These are phyloP conservation scores for Uria aalge DNA, from an alignment of 2,113 vertebrate genomes.

Conservation along the genomic window DNA sequence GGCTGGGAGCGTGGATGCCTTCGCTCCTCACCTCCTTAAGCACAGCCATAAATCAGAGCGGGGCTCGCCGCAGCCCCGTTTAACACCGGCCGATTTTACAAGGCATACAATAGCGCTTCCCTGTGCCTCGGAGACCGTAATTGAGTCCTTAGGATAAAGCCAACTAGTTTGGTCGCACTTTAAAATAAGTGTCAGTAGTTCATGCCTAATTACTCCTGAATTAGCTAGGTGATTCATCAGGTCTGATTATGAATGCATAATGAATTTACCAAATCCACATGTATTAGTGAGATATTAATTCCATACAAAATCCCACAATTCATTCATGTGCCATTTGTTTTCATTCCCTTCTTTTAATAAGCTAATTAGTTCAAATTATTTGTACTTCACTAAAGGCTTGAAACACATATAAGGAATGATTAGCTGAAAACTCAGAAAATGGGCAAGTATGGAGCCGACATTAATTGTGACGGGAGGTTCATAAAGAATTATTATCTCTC, in stretches of 20 bases:
- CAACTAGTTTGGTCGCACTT: slow-evolving; percentile 62
- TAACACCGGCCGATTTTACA: neutral
- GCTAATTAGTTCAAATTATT: slow-evolving; percentile 83
- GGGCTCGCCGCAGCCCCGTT: neutral
- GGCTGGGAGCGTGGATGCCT: neutral
- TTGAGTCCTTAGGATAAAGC: slow-evolving; percentile 58
- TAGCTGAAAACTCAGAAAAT: slow-evolving; percentile 71
- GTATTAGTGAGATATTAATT: slow-evolving; percentile 77
- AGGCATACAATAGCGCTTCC: neutral
- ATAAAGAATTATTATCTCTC: slow-evolving; percentile 74
- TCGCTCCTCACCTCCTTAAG: neutral
- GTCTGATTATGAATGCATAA: slow-evolving; percentile 78
- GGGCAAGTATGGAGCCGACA: slow-evolving; percentile 60
- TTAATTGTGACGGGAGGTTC: slow-evolving; percentile 75
- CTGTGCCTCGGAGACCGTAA: neutral
- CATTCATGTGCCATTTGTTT: slow-evolving; percentile 82
- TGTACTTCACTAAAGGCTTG: slow-evolving; percentile 77
- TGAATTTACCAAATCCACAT: slow-evolving; percentile 76
- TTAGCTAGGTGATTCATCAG: slow-evolving; percentile 79
- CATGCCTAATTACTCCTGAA: slow-evolving; percentile 78
- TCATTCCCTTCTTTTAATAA: slow-evolving; percentile 76
- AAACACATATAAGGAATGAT: slow-evolving; percentile 77
- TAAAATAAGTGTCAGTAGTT: slow-evolving; percentile 74
- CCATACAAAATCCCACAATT: slow-evolving; percentile 73
- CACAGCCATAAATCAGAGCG: neutral